Percentiles rank a stretch among this genome's conserved stretches.
These are phyloP conservation scores for Meloe dianella DNA, from an alignment of 2,888 invertebrate species.

Conservation along the genomic window DNA sequence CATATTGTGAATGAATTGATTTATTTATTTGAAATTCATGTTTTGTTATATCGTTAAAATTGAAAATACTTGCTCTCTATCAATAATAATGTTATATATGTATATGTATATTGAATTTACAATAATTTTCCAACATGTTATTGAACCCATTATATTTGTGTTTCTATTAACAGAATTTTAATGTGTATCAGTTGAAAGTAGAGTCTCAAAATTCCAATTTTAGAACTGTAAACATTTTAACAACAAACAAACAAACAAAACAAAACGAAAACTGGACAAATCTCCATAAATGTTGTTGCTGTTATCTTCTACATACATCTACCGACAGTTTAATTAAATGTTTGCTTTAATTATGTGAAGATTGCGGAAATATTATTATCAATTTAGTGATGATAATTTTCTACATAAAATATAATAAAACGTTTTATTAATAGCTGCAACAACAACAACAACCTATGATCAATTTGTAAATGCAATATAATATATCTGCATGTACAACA, in stretches of 20 bases:
- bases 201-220: conserved; percentile 7
- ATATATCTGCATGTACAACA: not conserved
- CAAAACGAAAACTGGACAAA: no score
- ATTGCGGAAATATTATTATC: conserved; percentile 13
- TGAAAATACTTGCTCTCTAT: not conserved
- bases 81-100: not conserved
- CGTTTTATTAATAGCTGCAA: not conserved
- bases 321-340: not conserved
- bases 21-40: not conserved
- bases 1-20: not conserved
- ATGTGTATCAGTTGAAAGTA: conserved; percentile 5
- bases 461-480: not conserved
- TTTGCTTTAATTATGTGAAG: not conserved
- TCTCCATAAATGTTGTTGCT: no score
- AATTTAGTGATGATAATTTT: conserved; percentile 9
- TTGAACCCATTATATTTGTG: conserved; percentile 1
- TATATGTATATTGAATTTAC: not conserved
- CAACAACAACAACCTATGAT: conserved; percentile 4
- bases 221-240: not conserved
- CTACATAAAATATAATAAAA: not conserved
- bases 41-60: not conserved
- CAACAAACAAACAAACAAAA: no score
- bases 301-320: not conserved
- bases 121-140: conserved; percentile 4
- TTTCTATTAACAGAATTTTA: not conserved